Evolutionary conservation across 2,797 vertebrate species (phyloP).

Genomic region (Pyrocephalus nanus): DNA sequence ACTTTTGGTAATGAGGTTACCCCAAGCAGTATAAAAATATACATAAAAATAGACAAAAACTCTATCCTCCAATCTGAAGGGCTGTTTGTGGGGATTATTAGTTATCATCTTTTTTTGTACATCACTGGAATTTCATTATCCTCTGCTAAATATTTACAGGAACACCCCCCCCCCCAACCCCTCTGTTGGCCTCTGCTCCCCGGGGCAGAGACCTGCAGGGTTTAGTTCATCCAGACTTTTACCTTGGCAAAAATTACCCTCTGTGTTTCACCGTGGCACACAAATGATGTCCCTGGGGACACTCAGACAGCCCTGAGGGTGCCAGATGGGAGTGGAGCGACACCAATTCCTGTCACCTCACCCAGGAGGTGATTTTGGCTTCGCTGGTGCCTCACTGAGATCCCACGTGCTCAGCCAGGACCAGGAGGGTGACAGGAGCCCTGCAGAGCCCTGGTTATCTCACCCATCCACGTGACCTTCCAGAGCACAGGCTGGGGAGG

Average conservation of each 20-base stretch:
- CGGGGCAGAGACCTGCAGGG: neutral
- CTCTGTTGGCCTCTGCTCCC: neutral
- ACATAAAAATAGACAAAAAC: constrained; percentile 59
- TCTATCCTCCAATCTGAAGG: constrained; percentile 32
- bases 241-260: neutral
- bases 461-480: neutral
- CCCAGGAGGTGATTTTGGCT: fast-evolving
- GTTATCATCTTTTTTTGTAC: neutral
- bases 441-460: neutral
- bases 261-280: neutral
- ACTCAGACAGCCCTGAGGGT: neutral
- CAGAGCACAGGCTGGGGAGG: neutral
- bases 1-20: constrained; percentile 18
- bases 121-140: neutral
- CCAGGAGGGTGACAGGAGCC: neutral
- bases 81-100: neutral
- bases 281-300: neutral
- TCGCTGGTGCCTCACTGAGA: neutral
- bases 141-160: constrained; percentile 38
- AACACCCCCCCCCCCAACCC: neutral
- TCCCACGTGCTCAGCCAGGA: neutral
- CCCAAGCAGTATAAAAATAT: constrained; percentile 68
- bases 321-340: neutral
- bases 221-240: neutral
- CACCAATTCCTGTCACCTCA: neutral